Evolutionary conservation across 2,113 vertebrate species (phyloP).

Genomic region (Halichoeres trimaculatus): DNA sequence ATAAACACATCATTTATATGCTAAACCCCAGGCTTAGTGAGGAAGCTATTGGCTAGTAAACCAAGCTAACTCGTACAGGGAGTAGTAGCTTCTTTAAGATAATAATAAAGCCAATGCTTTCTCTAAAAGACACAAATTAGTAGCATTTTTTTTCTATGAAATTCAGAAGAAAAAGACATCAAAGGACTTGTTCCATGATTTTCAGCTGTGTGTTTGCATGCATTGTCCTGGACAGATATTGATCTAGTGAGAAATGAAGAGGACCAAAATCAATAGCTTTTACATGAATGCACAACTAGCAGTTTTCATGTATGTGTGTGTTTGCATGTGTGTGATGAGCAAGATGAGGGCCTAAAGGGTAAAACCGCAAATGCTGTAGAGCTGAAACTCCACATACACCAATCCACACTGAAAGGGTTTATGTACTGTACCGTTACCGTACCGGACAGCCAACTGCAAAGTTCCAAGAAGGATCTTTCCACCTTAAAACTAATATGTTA

Average conservation of each 20-base stretch:
- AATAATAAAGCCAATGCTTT: not conserved
- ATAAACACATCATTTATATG: conserved; percentile 37
- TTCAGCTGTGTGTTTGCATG: conserved; percentile 68
- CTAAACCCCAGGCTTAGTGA: conserved; percentile 4
- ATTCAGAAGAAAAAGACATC: conserved; percentile 59
- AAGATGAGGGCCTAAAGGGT: conserved; percentile 15
- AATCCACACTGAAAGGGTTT: not conserved
- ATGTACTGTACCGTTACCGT: not conserved
- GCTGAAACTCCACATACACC: not conserved
- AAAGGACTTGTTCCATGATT: conserved; percentile 61
- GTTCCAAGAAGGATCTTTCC: too few relatives aligned
- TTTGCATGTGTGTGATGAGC: conserved; percentile 9
- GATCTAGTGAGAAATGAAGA: conserved; percentile 69
- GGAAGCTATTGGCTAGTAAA: conserved; percentile 10
- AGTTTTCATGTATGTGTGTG: conserved; percentile 60
- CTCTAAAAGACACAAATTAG: conserved; percentile 31
- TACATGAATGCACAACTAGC: conserved; percentile 81
- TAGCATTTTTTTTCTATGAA: conserved; percentile 37
- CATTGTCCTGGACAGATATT: conserved; percentile 72
- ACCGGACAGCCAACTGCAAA: too few relatives aligned
- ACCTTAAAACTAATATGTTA: too few relatives aligned
- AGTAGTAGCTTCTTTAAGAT: not conserved
- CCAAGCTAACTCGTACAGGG: not conserved
- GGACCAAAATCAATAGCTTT: conserved; percentile 81
- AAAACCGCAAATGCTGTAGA: conserved; percentile 7